phyloP scores from a whole-genome alignment of 2,797 vertebrate species.

The Alectoris magna region DNA sequence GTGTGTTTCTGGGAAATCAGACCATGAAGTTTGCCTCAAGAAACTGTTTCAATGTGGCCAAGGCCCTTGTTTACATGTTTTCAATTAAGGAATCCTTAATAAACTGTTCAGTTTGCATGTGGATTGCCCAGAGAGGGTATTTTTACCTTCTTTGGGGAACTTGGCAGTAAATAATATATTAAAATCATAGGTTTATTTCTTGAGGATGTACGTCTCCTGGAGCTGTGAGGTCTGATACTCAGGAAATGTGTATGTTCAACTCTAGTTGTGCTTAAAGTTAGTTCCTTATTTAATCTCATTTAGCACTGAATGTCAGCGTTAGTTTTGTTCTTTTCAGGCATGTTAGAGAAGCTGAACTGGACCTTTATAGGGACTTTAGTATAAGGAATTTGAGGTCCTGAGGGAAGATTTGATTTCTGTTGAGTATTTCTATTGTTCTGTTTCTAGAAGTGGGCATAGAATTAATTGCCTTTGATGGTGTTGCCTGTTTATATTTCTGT shows the following conservation, averaged over 20 bases:
- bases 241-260: not conserved
- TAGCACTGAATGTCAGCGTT: not conserved
- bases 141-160: slow-evolving; percentile 59
- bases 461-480: not conserved
- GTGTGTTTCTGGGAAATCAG: slow-evolving; percentile 74
- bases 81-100: slow-evolving; percentile 74
- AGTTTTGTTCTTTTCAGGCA: slow-evolving; percentile 21
- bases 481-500: not conserved
- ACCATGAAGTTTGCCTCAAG: slow-evolving; percentile 72
- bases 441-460: not conserved
- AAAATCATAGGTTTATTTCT: slow-evolving; percentile 48
- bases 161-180: slow-evolving; percentile 60
- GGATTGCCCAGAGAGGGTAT: slow-evolving; percentile 66
- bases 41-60: slow-evolving; percentile 67
- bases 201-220: slow-evolving; percentile 5
- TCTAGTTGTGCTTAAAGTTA: not conserved
- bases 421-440: not conserved
- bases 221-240: slow-evolving; percentile 31
- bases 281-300: not conserved
- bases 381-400: not conserved
- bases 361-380: not conserved
- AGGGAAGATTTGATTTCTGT: not conserved
- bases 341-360: not conserved
- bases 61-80: slow-evolving; percentile 71
- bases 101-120: slow-evolving; percentile 69